Base-by-base conservation (phyloP, 2,888 invertebrate species). In the Trichogramma dendrolimi region DNA sequence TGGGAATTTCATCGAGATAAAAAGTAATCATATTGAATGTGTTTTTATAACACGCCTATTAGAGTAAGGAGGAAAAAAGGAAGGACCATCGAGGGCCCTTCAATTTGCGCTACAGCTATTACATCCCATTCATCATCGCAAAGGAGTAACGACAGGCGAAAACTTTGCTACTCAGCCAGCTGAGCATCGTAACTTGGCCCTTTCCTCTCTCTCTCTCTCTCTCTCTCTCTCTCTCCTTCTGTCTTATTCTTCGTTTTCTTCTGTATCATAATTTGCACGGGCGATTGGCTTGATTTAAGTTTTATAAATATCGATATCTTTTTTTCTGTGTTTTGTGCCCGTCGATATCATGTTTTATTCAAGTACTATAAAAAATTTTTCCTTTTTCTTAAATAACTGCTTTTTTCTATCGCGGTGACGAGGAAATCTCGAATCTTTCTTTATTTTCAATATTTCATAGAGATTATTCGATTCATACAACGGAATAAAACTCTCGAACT, bases 251-350 rank as follows among this genome's bases (percentile, higher is more conserved):
- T 51, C 55, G 6, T 55, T 59, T 38, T 5, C 55, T 14, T 46
- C 11, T 27, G 27, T 27, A 27, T 27, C 27, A 27, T 27, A 27
- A 27, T 27, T 27, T 27, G 72, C 68, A 71, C 71, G 65, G 71
- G 71, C 72, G 71, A 74, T 75, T 71, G 74, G 71, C 69, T 73
- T 70, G 71, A 73, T 75, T 72, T 72, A 74, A 75, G 72, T 74
- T 76, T 76, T 73, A 75, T 74, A 75, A 76, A 75, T 74, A 74
- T 73, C 76, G 72, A 72, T 72, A 75, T 76, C 74, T 73, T 71
- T 72, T 70, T 64, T 67, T 60, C 63, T 56, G 63, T 67, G 65
- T 72, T 71, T 72, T 71, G 27, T 3, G 3, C 27, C 2, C 27
- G 27, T 27, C 27, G 27, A 27, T 27, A 27, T 27, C 27, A 27